Conservation (phyloP, 2,113 vertebrate species). For the Daboia siamensis region DNA sequence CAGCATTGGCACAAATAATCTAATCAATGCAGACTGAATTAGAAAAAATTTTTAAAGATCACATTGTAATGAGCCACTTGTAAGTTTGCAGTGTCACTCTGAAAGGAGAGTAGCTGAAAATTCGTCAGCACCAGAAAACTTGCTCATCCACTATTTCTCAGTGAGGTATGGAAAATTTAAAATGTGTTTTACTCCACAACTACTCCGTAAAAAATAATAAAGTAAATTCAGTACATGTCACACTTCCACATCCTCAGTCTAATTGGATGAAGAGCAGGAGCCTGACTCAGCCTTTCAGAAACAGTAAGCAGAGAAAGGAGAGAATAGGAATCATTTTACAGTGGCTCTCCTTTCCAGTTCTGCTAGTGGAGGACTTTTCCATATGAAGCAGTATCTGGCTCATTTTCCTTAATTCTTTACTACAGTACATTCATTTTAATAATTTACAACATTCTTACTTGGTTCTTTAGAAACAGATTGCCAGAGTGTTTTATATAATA, state of each 20-base stretch:
- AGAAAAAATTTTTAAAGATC: background rate
- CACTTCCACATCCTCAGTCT: background rate
- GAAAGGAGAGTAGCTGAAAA: background rate
- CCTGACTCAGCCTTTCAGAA: background rate
- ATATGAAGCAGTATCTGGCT: background rate
- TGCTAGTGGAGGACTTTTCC: background rate
- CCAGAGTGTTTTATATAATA: background rate
- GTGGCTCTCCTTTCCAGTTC: background rate
- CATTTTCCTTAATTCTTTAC: background rate
- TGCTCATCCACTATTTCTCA: background rate
- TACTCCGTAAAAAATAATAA: background rate
- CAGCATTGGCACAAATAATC: background rate
- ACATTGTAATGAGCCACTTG: background rate
- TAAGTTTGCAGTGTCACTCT: background rate
- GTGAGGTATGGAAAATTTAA: background rate
- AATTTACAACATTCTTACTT: background rate
- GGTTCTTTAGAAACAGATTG: background rate
- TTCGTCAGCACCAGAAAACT: background rate
- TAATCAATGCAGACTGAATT: background rate
- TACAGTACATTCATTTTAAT: background rate
- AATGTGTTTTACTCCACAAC: background rate
- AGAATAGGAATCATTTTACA: background rate
- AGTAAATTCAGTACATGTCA: background rate
- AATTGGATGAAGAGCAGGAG: background rate
- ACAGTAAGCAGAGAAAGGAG: background rate